Conservation (phyloP, 1,140 invertebrate species). For the Trachymyrmex septentrionalis region DNA sequence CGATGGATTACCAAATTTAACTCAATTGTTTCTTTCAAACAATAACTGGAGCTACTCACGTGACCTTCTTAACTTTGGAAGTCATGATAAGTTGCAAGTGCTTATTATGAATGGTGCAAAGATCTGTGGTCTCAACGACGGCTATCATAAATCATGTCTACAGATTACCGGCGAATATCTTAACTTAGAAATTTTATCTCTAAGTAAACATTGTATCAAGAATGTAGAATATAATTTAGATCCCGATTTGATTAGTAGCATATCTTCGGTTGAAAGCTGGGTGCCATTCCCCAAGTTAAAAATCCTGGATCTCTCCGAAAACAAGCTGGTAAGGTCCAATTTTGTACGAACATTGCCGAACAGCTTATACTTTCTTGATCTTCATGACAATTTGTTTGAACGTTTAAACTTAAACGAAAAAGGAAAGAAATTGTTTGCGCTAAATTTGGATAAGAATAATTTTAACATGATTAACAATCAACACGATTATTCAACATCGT, state of each 20-base stretch:
- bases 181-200: background rate
- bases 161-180: too few species aligned
- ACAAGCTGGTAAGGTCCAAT: background rate
- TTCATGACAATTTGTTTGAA: background rate
- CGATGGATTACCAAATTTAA: background rate
- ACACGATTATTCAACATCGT: too few species aligned
- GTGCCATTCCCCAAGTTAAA: background rate
- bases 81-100: background rate
- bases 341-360: background rate
- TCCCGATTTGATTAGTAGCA: too few species aligned
- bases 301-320: background rate
- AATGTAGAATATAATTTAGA: too few species aligned
- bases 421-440: background rate
- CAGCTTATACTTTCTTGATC: background rate
- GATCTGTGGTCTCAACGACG: background rate
- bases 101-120: background rate
- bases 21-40: background rate
- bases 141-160: too few species aligned
- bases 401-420: background rate
- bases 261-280: too few species aligned
- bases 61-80: background rate
- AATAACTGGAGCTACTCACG: background rate
- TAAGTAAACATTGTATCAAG: background rate
- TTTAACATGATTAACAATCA: background rate
- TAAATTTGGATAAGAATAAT: background rate